These are phyloP conservation scores for Petromus typicus DNA, from an alignment of 2,113 vertebrate species.

Conservation along the genomic window DNA sequence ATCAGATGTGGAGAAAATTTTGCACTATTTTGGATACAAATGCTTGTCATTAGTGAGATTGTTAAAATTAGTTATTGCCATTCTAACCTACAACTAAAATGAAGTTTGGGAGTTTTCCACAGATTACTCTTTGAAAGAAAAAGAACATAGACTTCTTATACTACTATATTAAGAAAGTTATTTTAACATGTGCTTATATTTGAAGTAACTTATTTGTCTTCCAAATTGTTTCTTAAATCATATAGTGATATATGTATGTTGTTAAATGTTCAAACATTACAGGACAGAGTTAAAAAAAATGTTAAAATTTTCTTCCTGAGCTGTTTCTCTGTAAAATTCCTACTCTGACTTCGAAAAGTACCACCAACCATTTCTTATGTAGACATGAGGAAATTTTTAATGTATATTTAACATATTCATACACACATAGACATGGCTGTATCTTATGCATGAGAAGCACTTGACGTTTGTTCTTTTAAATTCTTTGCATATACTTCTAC, in stretches of 20 bases:
- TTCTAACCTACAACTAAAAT: constrained; percentile 56
- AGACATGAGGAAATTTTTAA: constrained; percentile 54
- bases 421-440: constrained; percentile 34
- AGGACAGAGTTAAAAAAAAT: constrained; percentile 40
- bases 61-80: constrained; percentile 64
- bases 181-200: constrained; percentile 59
- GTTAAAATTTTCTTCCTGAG: constrained; percentile 31
- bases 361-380: constrained; percentile 48
- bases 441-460: constrained; percentile 55
- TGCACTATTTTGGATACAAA: neutral
- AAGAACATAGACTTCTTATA: constrained; percentile 53
- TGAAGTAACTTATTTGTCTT: constrained; percentile 69
- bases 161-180: constrained; percentile 43
- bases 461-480: constrained; percentile 72
- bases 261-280: constrained; percentile 47
- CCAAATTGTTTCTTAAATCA: constrained; percentile 67
- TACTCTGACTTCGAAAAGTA: constrained; percentile 43
- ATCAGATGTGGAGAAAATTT: neutral
- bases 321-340: constrained; percentile 18
- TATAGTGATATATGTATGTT: constrained; percentile 56
- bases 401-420: constrained; percentile 73
- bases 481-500: constrained; percentile 58
- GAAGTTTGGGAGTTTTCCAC: constrained; percentile 64
- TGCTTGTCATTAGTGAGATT: constrained; percentile 45
- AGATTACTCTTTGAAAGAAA: constrained; percentile 59